Evolutionary conservation across 2,888 invertebrate species (phyloP), one percentile per base, ranked within the genome.

Genomic region (Ariolimax columbianus): DNA sequence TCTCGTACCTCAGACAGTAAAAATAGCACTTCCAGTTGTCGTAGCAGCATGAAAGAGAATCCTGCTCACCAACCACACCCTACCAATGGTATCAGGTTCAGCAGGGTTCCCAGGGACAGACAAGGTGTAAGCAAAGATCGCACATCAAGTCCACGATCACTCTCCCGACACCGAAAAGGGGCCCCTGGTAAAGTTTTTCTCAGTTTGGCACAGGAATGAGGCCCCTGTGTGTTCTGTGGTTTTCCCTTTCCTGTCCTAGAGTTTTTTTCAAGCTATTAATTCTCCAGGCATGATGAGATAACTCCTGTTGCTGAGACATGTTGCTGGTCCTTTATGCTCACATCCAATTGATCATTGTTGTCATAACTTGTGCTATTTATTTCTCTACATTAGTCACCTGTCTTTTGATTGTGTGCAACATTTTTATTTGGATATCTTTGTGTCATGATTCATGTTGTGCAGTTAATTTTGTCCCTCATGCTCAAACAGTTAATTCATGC

Each of bases 151-250:
- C 63, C 77, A 78, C 59, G 77, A 23, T 36, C 63, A 40, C 82
- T 51, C 33, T 82, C 82, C 40, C 40, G 72, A 9, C 82, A 51
- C 82, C 59, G 75, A 72, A 72, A 82, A 30, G 70, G 75, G 38
- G 59, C 14, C 59, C 6, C 30, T 73, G 82, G 82, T 82, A 82
- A 82, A 73, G 9, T 63, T 73, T 79, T 79, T 43, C 43, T 36
- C 4, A 38, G 2, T 66, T 79, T 79, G 66, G 79, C 79, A 79
- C 30, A 38, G 66, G 79, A 79, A 79, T 79, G 79, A 66, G 66
- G 68, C 30, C 26, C n/a, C 17, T 63, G 14, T 78, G 66, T 79
- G 30, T n/a, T 78, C 59, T 63, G n/a, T 77, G 33, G 51, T 23
- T 55, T 78, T 36, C 26, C 40, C 33, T n/a, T 38, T 33, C 38